These are phyloP conservation scores for Anthoscopus minutus DNA, from an alignment of 2,113 vertebrate species.

Conservation along the genomic window DNA sequence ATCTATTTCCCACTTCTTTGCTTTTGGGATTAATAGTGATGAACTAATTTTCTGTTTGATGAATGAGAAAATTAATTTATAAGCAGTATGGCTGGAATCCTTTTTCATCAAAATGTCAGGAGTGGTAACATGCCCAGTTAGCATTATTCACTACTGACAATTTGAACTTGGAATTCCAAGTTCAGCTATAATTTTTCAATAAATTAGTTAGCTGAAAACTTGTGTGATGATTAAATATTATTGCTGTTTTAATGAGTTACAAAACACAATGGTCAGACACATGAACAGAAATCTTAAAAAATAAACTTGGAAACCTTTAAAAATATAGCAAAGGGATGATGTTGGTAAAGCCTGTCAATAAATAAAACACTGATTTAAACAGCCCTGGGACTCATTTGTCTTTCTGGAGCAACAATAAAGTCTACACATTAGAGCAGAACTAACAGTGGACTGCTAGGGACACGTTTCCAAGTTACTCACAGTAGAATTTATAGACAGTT, in stretches of 20 bases:
- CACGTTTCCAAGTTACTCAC: constrained; percentile 23
- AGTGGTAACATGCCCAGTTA: neutral
- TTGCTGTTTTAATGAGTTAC: constrained; percentile 44
- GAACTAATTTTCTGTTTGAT: neutral
- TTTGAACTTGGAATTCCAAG: neutral
- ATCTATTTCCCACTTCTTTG: neutral
- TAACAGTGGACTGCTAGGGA: constrained; percentile 5
- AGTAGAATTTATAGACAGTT: constrained; percentile 40
- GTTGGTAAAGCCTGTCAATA: constrained; percentile 37
- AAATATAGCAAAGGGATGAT: constrained; percentile 12
- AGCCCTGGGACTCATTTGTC: constrained; percentile 8
- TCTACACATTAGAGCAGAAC: constrained; percentile 19
- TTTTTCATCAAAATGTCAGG: neutral
- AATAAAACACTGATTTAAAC: constrained; percentile 6
- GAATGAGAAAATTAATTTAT: neutral
- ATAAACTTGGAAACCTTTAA: constrained; percentile 38
- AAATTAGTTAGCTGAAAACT: constrained; percentile 58
- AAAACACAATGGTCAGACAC: constrained; percentile 13
- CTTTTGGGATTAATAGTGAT: neutral
- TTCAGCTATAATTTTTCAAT: constrained; percentile 36
- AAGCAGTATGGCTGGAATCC: neutral
- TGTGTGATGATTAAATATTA: constrained; percentile 46
- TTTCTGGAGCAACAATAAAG: constrained; percentile 56
- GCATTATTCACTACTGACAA: neutral
- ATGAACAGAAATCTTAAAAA: constrained; percentile 39